Evolutionary conservation across 2,888 invertebrate genomes (phyloP), one percentile per base, ranked within the genome.

Genomic region (Tipula unca): DNA sequence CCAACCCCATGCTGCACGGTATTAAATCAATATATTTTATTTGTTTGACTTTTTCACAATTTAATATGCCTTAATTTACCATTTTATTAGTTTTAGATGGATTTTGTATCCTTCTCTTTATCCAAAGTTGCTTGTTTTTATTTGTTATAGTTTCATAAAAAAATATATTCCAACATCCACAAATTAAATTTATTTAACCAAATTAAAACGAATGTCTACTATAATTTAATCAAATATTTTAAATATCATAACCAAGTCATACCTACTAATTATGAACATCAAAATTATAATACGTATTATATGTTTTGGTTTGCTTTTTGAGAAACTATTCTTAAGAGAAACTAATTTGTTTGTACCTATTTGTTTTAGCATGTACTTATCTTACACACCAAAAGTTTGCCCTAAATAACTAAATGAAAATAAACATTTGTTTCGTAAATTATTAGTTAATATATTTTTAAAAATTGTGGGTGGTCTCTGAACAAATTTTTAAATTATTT

Each of bases 21-120:
- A 29, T 39, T 85, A 42, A 32, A 82, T 29, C 17, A 36, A 14
- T 87, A 87, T 86, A 84, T 85, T 85, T 86, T 85, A 85, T 86
- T 85, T 86, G 85, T 86, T 86, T 86, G 86, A 84, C 84, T 20
- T 85, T 86, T 32, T 17, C 5, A 69, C 39, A 84, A 14, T 85
- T 48, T 84, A 32, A 39, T 69, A 69, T 48, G n/a, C n/a, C n/a
- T n/a, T n/a, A n/a, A n/a, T 48, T 17, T 48, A 1, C 39, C 82
- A 13, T 42, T 20, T 8, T 39, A 17, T 0, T 69, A 13, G 54
- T n/a, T 29, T 29, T 69, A 69, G 69, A 25, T 25, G 20, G 25
- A 69, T 13, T 25, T 69, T 85, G 10, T 32, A 32, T n/a, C 17
- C 35, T n/a, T n/a, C n/a, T 84, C n/a, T 36, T 82, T 35, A 36